phyloP scores from a whole-genome alignment of 2,797 vertebrate species.

The Remorina albescens region DNA sequence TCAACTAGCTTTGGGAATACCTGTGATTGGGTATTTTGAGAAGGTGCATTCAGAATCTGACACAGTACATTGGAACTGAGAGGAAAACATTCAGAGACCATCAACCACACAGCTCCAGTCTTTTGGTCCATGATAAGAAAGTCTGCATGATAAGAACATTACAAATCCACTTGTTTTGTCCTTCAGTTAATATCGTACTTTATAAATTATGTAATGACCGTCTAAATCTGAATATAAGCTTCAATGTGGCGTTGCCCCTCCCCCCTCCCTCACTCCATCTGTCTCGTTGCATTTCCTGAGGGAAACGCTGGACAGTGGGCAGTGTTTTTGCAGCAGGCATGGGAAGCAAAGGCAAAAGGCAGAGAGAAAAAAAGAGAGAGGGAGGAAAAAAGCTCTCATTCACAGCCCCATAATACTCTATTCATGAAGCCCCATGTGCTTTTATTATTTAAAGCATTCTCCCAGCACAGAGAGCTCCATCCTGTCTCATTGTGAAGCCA shows the following conservation, averaged over 20 bases:
- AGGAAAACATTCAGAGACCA: not conserved
- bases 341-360: slow-evolving; percentile 60
- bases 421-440: slow-evolving; percentile 81
- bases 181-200: slow-evolving; percentile 32
- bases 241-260: slow-evolving; percentile 11
- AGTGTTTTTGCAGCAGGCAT: slow-evolving; percentile 59
- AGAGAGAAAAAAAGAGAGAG: slow-evolving; percentile 5
- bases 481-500: slow-evolving; percentile 78
- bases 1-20: not conserved
- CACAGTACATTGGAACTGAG: not conserved
- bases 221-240: slow-evolving; percentile 38
- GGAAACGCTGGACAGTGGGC: slow-evolving; percentile 63
- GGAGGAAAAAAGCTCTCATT: slow-evolving; percentile 68
- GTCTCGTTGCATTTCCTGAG: slow-evolving; percentile 55
- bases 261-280: slow-evolving; percentile 9
- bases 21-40: not conserved
- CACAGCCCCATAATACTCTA: slow-evolving; percentile 80
- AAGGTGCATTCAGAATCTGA: not conserved
- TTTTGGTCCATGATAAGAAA: not conserved
- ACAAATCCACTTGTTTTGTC: slow-evolving; percentile 1
- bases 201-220: slow-evolving; percentile 26
- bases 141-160: not conserved
- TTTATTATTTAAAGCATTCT: slow-evolving; percentile 83
- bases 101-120: not conserved
- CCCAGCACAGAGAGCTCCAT: slow-evolving; percentile 71